A percentile compares a stretch with the other conserved stretches of the same genome.
phyloP scores from a whole-genome alignment of 2,888 invertebrate genomes.

The Lycaena phlaeas region DNA sequence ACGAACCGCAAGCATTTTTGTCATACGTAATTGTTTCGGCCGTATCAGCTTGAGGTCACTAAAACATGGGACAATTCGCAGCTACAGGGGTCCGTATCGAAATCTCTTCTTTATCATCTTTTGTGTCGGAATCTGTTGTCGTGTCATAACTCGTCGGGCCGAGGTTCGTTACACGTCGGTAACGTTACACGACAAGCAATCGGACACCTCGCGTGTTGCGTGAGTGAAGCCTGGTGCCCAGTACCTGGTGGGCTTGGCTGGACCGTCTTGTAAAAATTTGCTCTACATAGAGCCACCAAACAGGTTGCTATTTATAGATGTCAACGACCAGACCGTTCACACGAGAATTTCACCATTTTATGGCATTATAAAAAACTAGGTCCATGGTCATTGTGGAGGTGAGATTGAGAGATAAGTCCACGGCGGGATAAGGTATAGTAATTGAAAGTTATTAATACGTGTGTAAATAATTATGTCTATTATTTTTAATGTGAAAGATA shows the following conservation, averaged over 20 bases:
- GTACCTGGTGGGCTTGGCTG: constrained; percentile 22
- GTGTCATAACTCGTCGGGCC: constrained; percentile 57
- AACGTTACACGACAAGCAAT: constrained; percentile 49
- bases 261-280: background rate
- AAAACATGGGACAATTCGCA: no score
- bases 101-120: constrained; percentile 38
- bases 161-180: constrained; percentile 45
- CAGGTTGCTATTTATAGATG: background rate
- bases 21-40: background rate
- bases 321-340: background rate
- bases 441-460: no score
- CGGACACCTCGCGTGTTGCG: constrained; percentile 50
- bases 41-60: background rate
- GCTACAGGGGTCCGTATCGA: constrained; percentile 27
- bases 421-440: no score
- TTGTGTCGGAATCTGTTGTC: constrained; percentile 51
- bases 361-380: no score
- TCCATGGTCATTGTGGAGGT: no score
- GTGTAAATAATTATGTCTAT: no score
- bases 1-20: background rate
- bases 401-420: no score
- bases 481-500: no score
- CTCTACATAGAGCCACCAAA: background rate
- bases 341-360: no score
- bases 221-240: no score